Evolutionary conservation across 2,113 vertebrate species (phyloP).

Genomic region (Ochotona princeps): DNA sequence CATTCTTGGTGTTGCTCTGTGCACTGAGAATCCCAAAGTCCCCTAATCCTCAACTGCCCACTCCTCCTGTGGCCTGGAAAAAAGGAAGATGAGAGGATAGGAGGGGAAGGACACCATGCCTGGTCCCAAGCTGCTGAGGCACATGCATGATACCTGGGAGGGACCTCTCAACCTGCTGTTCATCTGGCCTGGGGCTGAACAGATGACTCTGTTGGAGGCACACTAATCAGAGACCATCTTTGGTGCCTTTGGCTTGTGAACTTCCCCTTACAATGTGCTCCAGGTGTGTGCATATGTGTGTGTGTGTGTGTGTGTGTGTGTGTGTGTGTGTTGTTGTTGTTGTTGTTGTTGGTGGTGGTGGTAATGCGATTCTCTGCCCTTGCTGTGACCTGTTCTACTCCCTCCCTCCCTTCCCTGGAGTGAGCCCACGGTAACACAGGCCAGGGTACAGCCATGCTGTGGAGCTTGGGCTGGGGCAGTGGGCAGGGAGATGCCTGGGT

Average conservation of each 20-base stretch:
- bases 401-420: neutral
- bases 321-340: no score
- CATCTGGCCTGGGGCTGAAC: neutral
- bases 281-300: neutral
- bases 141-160: neutral
- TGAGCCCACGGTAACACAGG: neutral
- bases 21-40: no score
- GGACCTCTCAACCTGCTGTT: neutral
- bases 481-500: neutral
- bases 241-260: accelerated
- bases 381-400: neutral
- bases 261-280: neutral
- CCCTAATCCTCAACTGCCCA: accelerated
- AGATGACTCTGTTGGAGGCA: neutral
- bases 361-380: neutral
- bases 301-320: neutral
- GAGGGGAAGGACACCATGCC: neutral
- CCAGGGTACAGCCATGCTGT: neutral
- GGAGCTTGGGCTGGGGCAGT: neutral
- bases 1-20: neutral
- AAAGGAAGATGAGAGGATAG: no score
- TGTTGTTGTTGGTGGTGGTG: no score
- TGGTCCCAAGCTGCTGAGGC: conserved; percentile 20
- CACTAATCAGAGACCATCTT: neutral
- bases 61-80: neutral